These are phyloP conservation scores for Eciton burchellii DNA, from an alignment of 1,140 invertebrate species.

Conservation along the genomic window DNA sequence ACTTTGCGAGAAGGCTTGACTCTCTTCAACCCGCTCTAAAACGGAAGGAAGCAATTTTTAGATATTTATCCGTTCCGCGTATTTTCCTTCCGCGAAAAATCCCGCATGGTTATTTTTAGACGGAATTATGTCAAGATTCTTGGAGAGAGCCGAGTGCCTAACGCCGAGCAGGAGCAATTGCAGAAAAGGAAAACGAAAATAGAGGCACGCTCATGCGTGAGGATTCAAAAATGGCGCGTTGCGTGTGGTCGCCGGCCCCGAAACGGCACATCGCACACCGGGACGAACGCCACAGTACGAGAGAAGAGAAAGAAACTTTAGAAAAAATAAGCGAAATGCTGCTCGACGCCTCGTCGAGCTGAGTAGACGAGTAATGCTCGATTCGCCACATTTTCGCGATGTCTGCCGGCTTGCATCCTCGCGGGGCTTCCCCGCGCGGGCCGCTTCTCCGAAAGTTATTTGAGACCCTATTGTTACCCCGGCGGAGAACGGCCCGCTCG, in stretches of 20 bases:
- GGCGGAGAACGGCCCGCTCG: neutral
- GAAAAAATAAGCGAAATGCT: conserved; percentile 37
- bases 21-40: neutral
- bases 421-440: neutral
- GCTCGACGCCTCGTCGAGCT: neutral
- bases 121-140: neutral
- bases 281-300: neutral
- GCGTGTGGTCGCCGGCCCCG: neutral
- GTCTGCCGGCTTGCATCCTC: conserved; percentile 11
- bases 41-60: neutral
- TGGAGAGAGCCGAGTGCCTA: neutral
- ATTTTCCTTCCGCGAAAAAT: no score
- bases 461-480: conserved; percentile 27
- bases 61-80: neutral
- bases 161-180: neutral
- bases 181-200: neutral
- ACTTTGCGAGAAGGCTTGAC: neutral
- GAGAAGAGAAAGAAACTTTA: neutral
- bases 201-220: neutral
- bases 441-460: conserved; percentile 16
- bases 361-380: conserved; percentile 17
- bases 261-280: neutral
- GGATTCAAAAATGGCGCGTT: neutral
- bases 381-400: conserved; percentile 13
- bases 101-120: neutral